Evolutionary conservation across 2,113 vertebrate species (phyloP).

Genomic region (Siphamia tubifer): DNA sequence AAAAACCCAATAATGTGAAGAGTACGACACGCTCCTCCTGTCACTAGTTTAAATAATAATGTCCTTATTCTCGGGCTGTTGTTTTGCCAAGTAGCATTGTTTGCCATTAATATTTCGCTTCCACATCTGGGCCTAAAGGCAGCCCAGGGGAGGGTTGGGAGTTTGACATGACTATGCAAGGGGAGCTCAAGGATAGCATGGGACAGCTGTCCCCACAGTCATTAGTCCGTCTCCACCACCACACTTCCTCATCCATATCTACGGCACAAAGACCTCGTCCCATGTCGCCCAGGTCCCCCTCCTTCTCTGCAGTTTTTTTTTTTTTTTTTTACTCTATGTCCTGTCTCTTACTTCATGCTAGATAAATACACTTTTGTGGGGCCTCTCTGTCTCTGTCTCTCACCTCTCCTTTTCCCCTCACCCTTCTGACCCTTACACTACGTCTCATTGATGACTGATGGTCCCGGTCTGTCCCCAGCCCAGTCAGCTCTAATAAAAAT

Average conservation of each 20-base stretch:
- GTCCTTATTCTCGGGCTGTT: neutral
- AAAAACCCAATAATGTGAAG: no score
- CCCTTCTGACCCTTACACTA: constrained; percentile 23
- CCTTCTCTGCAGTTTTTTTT: no score
- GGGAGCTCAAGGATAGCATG: constrained; percentile 56
- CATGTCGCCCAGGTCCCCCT: constrained; percentile 1
- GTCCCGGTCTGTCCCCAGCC: constrained; percentile 2
- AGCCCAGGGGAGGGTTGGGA: constrained; percentile 21
- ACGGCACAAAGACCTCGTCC: constrained; percentile 21
- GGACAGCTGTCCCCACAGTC: constrained; percentile 49
- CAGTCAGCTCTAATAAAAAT: constrained; percentile 42
- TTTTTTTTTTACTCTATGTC: constrained; percentile 5
- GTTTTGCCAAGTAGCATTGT: neutral
- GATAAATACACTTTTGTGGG: constrained; percentile 50
- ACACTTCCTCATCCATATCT: constrained; percentile 30
- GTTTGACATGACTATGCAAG: constrained; percentile 51
- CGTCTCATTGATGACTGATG: constrained; percentile 47
- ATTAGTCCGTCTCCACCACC: constrained; percentile 41
- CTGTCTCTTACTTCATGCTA: neutral
- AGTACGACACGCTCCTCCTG: no score
- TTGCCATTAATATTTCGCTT: constrained; percentile 15
- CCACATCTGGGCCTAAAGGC: constrained; percentile 10
- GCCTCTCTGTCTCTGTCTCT: constrained; percentile 24
- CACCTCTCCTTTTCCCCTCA: constrained; percentile 3
- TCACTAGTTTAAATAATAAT: constrained; percentile 26